Base-by-base conservation (phyloP, 2,797 vertebrate species). In the Gambelia wislizenii region DNA sequence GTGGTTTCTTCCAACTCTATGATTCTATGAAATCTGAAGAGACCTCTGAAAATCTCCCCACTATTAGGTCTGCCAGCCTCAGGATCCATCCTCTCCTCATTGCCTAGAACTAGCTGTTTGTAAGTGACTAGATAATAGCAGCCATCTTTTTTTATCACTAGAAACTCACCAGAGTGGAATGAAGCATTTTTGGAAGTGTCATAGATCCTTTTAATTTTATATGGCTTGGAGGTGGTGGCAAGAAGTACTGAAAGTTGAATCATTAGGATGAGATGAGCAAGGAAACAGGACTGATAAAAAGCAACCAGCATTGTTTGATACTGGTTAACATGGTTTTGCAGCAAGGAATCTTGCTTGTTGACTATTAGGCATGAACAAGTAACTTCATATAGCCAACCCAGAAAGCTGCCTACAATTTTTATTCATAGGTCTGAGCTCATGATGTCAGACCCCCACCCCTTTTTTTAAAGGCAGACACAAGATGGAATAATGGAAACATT, bases 401-500 rank as follows among this genome's bases (percentile, higher is more conserved):
- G 36, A 22, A 75, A 75, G 39, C 39, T 44, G 72, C 36, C 42
- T 76, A 44, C 42, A 47, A 72, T 36, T 56, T 61, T 76, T 82
- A 49, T 67, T 67, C 30, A 12, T 25, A 56, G 1, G 4, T 59
- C 30, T 77, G 49, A 82, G 42, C 39, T n/a, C 61, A 52, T 4
- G 30, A 78, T 52, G 56, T 47, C 30, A 52, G 13, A 7, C 1
- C 20, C 22, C 10, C 2, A 25, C n/a, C n/a, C 52, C 78, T 78
- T 86, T 52, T 44, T 85, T 64, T 87, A 59, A 64, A 82, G 59
- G 36, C 56, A 82, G 30, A 36, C 78, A 54, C 30, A 25, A 64
- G 56, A 70, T 61, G 39, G 49, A 77, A 83, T 79, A 76, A 77
- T 91, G 79, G 72, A 77, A 83, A 70, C 54, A 69, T 4, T 77